Evolutionary conservation across 2,113 vertebrate species (phyloP).

Genomic region (Strix uralensis): DNA sequence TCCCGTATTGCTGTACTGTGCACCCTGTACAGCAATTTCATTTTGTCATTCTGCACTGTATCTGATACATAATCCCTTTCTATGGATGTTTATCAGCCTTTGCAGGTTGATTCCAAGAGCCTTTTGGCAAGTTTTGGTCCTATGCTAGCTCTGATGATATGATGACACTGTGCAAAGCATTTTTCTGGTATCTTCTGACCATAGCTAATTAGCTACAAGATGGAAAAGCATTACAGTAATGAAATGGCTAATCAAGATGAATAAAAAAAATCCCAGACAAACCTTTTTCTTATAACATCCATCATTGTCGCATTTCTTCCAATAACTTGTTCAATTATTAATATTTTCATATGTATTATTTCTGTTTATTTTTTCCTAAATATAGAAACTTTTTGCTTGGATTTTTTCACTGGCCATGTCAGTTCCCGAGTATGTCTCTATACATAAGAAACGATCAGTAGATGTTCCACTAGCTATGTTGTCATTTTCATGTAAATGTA

Average conservation of each 20-base stretch:
- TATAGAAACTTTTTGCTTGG: not conserved
- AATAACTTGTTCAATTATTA: not conserved
- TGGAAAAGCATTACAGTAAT: not conserved
- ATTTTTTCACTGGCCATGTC: not conserved
- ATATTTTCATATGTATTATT: not conserved
- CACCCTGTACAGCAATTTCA: not conserved
- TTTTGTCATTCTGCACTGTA: not conserved
- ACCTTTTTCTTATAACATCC: not conserved
- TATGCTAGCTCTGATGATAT: not conserved
- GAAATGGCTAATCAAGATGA: not conserved
- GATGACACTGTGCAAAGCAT: not conserved
- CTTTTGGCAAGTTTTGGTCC: slow-evolving; percentile 3
- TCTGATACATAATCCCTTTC: slow-evolving; percentile 11
- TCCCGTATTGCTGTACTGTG: not conserved
- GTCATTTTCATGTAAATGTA: slow-evolving; percentile 44
- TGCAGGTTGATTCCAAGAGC: not conserved
- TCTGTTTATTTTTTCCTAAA: not conserved
- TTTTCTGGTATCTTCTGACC: not conserved
- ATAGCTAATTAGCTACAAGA: not conserved
- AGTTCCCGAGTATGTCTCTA: not conserved
- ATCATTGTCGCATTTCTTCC: not conserved
- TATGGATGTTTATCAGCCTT: slow-evolving; percentile 4
- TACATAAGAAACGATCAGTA: not conserved
- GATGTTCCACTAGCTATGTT: not conserved
- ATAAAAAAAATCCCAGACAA: not conserved